Evolutionary conservation across 2,888 invertebrate genomes (phyloP), one percentile per base, ranked within the genome.

Genomic region (Plebejus argus): DNA sequence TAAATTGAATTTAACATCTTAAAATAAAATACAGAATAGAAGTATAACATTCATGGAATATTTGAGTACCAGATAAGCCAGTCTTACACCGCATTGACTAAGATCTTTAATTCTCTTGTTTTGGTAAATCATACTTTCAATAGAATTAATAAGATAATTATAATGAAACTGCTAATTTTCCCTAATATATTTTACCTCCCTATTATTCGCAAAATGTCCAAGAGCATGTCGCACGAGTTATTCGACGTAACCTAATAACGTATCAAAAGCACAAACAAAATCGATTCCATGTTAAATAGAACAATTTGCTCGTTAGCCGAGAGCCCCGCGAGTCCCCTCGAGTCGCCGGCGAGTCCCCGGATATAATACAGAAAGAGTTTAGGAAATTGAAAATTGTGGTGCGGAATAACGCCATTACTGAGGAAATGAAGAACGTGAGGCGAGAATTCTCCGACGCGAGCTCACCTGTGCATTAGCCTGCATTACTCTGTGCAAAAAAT

Each of bases 311-410:
- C 80, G 80, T 80, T 81, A 79, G 78, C 79, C 81, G 84, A 88
- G 86, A 87, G 89, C 28, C 66, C 66, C 88, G 88, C 53, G 49
- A 15, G 49, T 49, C 15, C 49, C 49, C 49, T 12, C 49, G 15
- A 15, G 15, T 3, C 15, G 18, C 5, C 53, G 18, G 1, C 53
- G 53, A 53, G 53, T 53, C 28, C 66, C 66, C 88, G 88, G 89
- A 87, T 86, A 87, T 90, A 88, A 91, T 88, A 85, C 85, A 88
- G 86, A 90, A 90, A 91, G 89, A 90, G 90, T 89, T 90, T 90
- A 90, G 91, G 92, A 92, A 92, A 92, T 92, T 92, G 92, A 92
- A 92, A 92, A 92, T 91, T 92, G 90, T 88, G 91, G 89, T 88
- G 86, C 90, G 91, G 91, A 91, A 89, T 91, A 91, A 91, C 90